Percentiles rank a stretch among this genome's conserved stretches.
phyloP scores from a whole-genome alignment of 2,888 invertebrate species.

The Gastracanthus pulcherrimus region DNA sequence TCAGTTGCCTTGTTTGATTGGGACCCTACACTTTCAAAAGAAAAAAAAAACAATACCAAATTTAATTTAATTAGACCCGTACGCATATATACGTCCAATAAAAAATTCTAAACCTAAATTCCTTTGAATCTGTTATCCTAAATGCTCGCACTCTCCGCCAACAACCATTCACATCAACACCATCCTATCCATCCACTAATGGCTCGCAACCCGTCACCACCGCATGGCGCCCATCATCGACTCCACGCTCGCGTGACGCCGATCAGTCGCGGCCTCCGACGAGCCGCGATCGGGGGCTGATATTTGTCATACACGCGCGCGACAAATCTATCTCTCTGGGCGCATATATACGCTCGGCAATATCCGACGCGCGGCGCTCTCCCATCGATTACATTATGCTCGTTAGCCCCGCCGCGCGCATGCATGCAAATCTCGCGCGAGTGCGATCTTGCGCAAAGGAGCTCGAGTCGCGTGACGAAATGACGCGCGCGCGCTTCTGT shows the following conservation, averaged over 20 bases:
- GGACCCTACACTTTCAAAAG: neutral
- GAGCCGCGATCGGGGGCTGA: neutral
- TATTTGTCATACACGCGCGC: constrained; percentile 17
- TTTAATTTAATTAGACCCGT: no score
- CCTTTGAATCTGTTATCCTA: no score
- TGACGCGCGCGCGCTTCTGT: neutral
- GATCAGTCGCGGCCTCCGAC: no score
- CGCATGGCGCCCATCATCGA: neutral
- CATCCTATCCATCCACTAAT: no score
- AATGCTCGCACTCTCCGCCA: no score
- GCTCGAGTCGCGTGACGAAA: constrained; percentile 37
- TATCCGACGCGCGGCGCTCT: neutral
- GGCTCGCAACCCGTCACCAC: neutral
- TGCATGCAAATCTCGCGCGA: constrained; percentile 24
- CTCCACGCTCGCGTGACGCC: neutral
- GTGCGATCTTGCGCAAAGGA: constrained; percentile 2
- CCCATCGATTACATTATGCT: constrained; percentile 36
- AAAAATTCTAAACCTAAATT: no score
- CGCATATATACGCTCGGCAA: neutral
- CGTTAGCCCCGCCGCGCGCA: constrained; percentile 6
- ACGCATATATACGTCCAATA: no score
- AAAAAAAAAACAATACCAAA: no score
- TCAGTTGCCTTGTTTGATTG: neutral
- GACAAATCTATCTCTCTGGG: constrained; percentile 38
- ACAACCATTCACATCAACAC: no score